phyloP scores from a whole-genome alignment of 2,797 vertebrate genomes.

The Sus cebifrons region DNA sequence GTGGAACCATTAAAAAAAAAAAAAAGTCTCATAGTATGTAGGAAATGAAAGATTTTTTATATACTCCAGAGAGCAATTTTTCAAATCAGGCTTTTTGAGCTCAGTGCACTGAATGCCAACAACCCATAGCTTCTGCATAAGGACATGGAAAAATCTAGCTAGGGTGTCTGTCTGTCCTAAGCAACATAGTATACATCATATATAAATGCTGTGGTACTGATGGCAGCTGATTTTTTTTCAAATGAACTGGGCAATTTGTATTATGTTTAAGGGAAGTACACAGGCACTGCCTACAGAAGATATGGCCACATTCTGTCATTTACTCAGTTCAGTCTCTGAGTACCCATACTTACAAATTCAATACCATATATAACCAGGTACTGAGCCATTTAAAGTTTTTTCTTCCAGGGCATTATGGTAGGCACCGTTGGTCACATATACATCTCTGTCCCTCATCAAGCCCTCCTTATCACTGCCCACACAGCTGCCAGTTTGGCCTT shows the following conservation, averaged over 20 bases:
- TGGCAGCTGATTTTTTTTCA: constrained; percentile 94
- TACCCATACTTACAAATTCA: constrained; percentile 94
- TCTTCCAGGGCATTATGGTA: constrained; percentile 80
- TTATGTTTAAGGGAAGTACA: constrained; percentile 93
- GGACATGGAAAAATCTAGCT: constrained; percentile 25
- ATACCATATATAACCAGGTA: constrained; percentile 91
- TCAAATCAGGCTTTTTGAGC: constrained; percentile 76
- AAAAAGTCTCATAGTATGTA: not conserved
- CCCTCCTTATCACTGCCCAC: constrained; percentile 94
- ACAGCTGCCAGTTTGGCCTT: constrained; percentile 90
- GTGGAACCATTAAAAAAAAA: too few species aligned
- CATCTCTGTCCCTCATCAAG: constrained; percentile 80
- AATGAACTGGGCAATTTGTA: constrained; percentile 95
- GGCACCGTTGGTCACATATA: constrained; percentile 76
- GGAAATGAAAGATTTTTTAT: constrained; percentile 74
- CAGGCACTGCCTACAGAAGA: constrained; percentile 96
- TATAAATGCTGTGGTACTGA: constrained; percentile 96
- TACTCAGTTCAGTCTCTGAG: constrained; percentile 94
- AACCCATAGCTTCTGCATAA: not conserved
- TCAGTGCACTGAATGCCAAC: constrained; percentile 18
- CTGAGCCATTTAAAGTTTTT: constrained; percentile 52
- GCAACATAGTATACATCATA: constrained; percentile 87
- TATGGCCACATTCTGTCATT: constrained; percentile 94
- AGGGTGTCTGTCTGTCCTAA: constrained; percentile 66
- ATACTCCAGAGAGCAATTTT: constrained; percentile 76